These are phyloP conservation scores for Ornithorhynchus anatinus DNA, from an alignment of 2,113 vertebrate genomes.

Conservation along the genomic window DNA sequence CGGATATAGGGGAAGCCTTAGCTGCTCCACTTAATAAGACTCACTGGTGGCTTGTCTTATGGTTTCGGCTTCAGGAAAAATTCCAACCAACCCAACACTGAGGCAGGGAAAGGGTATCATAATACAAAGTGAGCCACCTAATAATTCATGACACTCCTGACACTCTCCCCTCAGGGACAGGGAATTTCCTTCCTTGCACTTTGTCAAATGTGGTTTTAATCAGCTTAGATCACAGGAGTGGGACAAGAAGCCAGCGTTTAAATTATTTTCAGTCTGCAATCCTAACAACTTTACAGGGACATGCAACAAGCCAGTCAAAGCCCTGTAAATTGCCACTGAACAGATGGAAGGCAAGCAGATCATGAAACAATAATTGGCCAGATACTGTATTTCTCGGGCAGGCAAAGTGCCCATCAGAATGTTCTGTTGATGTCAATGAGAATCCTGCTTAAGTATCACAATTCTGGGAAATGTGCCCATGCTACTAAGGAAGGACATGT, in stretches of 20 bases:
- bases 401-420: neutral
- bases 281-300: constrained; percentile 34
- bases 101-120: constrained; percentile 28
- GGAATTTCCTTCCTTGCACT: constrained; percentile 69
- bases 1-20: neutral
- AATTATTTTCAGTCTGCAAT: neutral
- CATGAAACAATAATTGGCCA: neutral
- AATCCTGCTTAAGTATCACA: no score
- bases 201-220: constrained; percentile 76
- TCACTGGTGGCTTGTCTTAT: constrained; percentile 14
- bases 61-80: constrained; percentile 35
- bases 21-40: constrained; percentile 30
- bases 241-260: constrained; percentile 40
- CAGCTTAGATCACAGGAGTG: constrained; percentile 53
- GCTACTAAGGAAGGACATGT: no score
- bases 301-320: neutral
- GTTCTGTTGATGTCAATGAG: no score
- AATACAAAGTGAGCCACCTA: constrained; percentile 60
- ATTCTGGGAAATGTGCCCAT: no score
- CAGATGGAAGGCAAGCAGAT: neutral
- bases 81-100: constrained; percentile 28
- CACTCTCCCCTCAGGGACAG: constrained; percentile 51
- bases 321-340: neutral
- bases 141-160: constrained; percentile 69
- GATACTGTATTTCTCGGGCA: rapidly evolving